Conservation (phyloP, 2,797 vertebrate species). For the Hypotaenidia philippensis region DNA sequence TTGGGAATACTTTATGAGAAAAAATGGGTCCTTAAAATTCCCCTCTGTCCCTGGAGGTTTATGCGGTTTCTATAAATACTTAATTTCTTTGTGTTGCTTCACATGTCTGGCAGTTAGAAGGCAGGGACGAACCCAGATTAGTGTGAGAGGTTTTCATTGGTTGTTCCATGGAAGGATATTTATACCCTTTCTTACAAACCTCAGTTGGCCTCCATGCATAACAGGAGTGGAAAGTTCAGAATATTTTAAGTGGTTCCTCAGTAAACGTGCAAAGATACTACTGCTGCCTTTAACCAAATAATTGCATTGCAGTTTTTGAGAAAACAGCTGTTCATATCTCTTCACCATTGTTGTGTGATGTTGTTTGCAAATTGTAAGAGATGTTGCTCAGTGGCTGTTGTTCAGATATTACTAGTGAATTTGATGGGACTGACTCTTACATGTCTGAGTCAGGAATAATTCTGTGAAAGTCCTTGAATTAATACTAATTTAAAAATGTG, state of each 20-base stretch:
- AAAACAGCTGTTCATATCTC: neutral
- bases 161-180: constrained; percentile 42
- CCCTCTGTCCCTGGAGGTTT: neutral
- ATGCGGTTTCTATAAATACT: constrained; percentile 53
- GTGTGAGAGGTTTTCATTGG: constrained; percentile 36
- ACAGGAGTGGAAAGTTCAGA: neutral
- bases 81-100: constrained; percentile 27
- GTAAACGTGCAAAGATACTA: neutral
- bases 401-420: neutral
- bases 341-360: neutral
- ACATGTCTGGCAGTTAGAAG: constrained; percentile 27
- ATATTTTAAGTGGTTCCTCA: constrained; percentile 19
- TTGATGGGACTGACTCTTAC: neutral
- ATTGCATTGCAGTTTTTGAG: neutral
- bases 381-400: neutral
- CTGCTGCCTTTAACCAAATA: neutral
- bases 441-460: neutral
- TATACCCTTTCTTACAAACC: constrained; percentile 23
- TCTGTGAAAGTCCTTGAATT: neutral
- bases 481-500: neutral
- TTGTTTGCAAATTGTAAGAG: neutral
- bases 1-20: neutral
- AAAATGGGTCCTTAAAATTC: constrained; percentile 38
- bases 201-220: neutral
- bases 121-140: constrained; percentile 20